phyloP scores from a whole-genome alignment of 2,797 vertebrate species.

The Hypotaenidia okinawae region DNA sequence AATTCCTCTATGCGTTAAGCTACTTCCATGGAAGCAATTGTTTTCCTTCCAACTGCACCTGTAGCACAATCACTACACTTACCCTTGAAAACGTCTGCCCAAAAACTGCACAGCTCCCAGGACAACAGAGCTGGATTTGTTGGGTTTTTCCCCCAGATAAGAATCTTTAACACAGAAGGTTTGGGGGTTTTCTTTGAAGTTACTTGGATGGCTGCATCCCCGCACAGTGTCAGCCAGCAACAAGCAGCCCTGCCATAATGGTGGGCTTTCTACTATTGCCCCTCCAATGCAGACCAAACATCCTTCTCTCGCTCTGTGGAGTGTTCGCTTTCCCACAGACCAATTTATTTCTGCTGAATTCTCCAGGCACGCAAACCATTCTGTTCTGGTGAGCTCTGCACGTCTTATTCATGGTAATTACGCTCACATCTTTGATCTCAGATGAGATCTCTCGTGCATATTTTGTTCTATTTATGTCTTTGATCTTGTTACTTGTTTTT shows the following conservation, averaged over 20 bases:
- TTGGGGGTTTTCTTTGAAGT: background rate
- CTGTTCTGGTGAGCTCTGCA: slow-evolving; percentile 73
- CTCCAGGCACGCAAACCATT: slow-evolving; percentile 60
- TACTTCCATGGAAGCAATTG: slow-evolving; percentile 43
- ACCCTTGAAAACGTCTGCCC: slow-evolving; percentile 31
- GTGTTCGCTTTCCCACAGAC: slow-evolving; percentile 29
- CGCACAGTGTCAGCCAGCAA: background rate
- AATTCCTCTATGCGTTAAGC: slow-evolving; percentile 19
- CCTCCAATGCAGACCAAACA: slow-evolving; percentile 40
- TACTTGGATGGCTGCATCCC: background rate
- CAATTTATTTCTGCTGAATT: slow-evolving; percentile 54
- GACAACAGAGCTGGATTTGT: background rate
- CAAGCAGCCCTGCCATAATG: background rate
- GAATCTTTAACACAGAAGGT: background rate
- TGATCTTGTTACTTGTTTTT: slow-evolving; percentile 77
- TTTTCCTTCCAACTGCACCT: slow-evolving; percentile 25
- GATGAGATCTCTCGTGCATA: slow-evolving; percentile 80
- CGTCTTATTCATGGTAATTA: slow-evolving; percentile 77
- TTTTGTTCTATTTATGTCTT: slow-evolving; percentile 83
- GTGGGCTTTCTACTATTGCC: background rate
- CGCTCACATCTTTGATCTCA: slow-evolving; percentile 78
- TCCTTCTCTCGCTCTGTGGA: slow-evolving; percentile 46
- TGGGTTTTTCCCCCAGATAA: background rate
- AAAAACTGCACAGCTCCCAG: background rate
- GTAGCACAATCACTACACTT: background rate